Evolutionary conservation across 2,797 vertebrate species (phyloP), one percentile per base, ranked within the genome.

Genomic region (Salmo trutta): DNA sequence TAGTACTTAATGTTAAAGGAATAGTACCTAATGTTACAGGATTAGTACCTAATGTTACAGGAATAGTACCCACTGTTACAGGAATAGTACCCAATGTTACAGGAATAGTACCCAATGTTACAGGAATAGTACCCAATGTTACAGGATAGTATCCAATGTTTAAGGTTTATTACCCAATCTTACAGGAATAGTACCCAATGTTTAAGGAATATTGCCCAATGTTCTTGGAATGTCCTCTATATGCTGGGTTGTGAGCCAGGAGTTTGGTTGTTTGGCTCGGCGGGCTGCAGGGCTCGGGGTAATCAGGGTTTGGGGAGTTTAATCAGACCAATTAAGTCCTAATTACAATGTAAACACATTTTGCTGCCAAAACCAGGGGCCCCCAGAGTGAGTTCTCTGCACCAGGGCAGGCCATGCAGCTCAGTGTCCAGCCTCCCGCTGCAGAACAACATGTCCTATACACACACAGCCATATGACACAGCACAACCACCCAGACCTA

Each of bases 251-350:
- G 88, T 88, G 53, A 75, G 80, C 76, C 82, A 68, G 66, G 16
- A 2, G 29, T 33, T 31, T 68, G 87, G 84, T 82, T 77, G 10
- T 88, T 91, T 84, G 88, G 87, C 90, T 86, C 88, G 88, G 86
- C 84, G 87, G 89, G 87, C 84, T 84, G 81, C 84, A 78, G 62
- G 79, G 82, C 78, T 88, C 69, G 85, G 86, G 90, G 84, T 89
- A 90, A 89, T 90, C 85, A 85, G 87, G 87, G 88, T 88, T 91
- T 86, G 83, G 88, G 91, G 86, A 89, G 85, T 88, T 79, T 91
- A 88, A 93, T 91, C 90, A 93, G 86, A 78, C 91, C 89, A 92
- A 94, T 94, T 93, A 93, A 88, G 84, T 81, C 87, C 81, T 82
- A 84, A 92, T 89, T 92, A 90, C 88, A 89, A 89, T 88, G 86